Base-by-base conservation (phyloP, 1,140 invertebrate species). In the Nasonia vitripennis region DNA sequence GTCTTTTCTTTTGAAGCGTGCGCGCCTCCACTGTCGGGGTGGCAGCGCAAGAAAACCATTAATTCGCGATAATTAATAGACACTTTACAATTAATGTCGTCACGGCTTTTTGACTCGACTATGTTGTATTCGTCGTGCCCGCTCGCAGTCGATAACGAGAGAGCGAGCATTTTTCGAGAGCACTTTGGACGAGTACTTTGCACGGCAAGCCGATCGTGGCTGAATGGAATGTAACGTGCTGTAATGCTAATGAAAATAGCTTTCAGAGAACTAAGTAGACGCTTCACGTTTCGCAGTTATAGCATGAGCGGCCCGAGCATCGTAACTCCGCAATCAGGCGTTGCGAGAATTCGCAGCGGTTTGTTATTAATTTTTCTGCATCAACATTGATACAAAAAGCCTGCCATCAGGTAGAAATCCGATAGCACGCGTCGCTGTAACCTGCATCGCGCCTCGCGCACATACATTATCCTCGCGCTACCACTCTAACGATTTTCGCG, bases 31-130 rank as follows among this genome's bases (percentile, higher is more conserved):
- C 5, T 37, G 4, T 3, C 34, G 34, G 34, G 34, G 3, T 55
- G 23, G 48, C 45, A 78, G 51, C 78, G 45, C 83, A 70, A 85
- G 83, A 79, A 83, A 70, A 79, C 87, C 86, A 89, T 89, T 87
- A 89, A 87, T 89, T 86, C 85, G 80, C 83, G 80, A 87, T 87
- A 87, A 88, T 88, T 88, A 87, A 88, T 88, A 87, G 88, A 86
- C 81, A 85, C 55, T 62, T 62, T n/a, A 62, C 20, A 62, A 62
- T 62, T 62, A 62, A 62, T 62, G 55, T 62, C 75, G 10, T 70
- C 77, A 62, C 37, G 62, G 62, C 55, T 68, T 84, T 84, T 84
- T 70, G 78, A 78, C 74, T 68, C 55, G 17, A 27, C 27, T 20
- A 55, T 45, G 41, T 62, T n/a, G 6, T n/a, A 73, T 73, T 81